Evolutionary conservation across 2,113 vertebrate species (phyloP).

Genomic region (Mus pahari): DNA sequence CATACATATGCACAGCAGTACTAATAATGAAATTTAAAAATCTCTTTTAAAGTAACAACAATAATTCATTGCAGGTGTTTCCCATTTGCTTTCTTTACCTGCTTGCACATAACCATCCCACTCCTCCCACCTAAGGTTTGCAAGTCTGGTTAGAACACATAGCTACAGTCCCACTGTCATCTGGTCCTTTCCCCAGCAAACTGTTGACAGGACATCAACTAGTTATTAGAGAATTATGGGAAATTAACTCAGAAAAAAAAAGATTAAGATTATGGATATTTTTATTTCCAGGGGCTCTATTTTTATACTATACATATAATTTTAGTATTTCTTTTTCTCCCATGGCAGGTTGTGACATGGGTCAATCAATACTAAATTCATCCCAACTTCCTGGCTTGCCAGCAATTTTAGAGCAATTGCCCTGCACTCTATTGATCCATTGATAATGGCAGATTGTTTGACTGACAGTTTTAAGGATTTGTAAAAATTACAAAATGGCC

Average conservation of each 20-base stretch:
- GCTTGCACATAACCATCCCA: background rate
- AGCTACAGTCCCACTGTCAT: background rate
- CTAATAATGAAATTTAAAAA: background rate
- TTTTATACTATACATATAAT: slow-evolving; percentile 44
- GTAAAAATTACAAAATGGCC: slow-evolving; percentile 34
- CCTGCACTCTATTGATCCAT: slow-evolving; percentile 36
- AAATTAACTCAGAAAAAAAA: slow-evolving; percentile 11
- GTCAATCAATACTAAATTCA: slow-evolving; percentile 38
- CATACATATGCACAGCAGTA: background rate
- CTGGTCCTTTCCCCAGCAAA: background rate
- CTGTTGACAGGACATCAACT: background rate
- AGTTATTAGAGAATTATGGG: background rate
- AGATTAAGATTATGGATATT: background rate
- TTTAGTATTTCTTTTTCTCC: slow-evolving; percentile 53
- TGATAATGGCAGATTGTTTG: slow-evolving; percentile 35
- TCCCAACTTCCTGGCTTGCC: slow-evolving; percentile 11
- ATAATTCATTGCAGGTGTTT: background rate
- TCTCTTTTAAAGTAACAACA: background rate
- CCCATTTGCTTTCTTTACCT: background rate
- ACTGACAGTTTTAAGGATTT: background rate
- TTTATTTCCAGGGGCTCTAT: background rate
- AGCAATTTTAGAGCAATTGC: slow-evolving; percentile 39
- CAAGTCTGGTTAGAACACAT: background rate
- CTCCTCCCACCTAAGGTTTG: background rate
- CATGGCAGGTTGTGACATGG: slow-evolving; percentile 33